Percentiles rank a stretch among this genome's conserved stretches.
phyloP scores from a whole-genome alignment of 1,140 invertebrate species.

The Atta cephalotes region DNA sequence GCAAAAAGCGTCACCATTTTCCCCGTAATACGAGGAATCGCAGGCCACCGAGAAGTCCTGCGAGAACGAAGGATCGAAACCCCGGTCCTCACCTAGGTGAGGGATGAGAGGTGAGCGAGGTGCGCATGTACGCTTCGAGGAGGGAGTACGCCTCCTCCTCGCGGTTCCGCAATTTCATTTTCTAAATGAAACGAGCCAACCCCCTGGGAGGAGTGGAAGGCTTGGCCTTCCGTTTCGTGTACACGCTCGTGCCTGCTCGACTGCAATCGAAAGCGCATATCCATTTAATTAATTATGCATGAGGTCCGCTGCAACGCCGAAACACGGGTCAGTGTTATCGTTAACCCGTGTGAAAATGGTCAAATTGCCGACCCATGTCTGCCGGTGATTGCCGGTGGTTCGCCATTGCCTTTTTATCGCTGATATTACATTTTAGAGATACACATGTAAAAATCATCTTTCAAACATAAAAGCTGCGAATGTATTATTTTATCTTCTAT shows the following conservation, averaged over 20 bases:
- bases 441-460: background rate
- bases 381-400: slow-evolving; percentile 19
- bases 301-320: slow-evolving; percentile 69
- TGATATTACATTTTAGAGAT: background rate
- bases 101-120: slow-evolving; percentile 70
- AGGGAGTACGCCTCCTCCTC: slow-evolving; percentile 80
- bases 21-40: slow-evolving; percentile 56
- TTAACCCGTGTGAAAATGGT: slow-evolving; percentile 48
- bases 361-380: slow-evolving; percentile 8
- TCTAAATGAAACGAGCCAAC: slow-evolving; percentile 74
- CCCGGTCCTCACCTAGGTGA: slow-evolving; percentile 66
- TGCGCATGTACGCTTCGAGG: slow-evolving; percentile 79
- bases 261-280: slow-evolving; percentile 81
- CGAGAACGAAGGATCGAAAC: slow-evolving; percentile 71
- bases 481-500: background rate
- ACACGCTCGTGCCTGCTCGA: slow-evolving; percentile 66
- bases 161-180: slow-evolving; percentile 80
- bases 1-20: slow-evolving; percentile 70
- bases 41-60: slow-evolving; percentile 30
- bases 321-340: slow-evolving; percentile 79
- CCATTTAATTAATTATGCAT: slow-evolving; percentile 85
- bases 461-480: background rate
- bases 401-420: slow-evolving; percentile 15
- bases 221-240: slow-evolving; percentile 59
- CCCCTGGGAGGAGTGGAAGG: slow-evolving; percentile 67